phyloP scores from a whole-genome alignment of 2,888 invertebrate genomes.

The Celastrina argiolus region DNA sequence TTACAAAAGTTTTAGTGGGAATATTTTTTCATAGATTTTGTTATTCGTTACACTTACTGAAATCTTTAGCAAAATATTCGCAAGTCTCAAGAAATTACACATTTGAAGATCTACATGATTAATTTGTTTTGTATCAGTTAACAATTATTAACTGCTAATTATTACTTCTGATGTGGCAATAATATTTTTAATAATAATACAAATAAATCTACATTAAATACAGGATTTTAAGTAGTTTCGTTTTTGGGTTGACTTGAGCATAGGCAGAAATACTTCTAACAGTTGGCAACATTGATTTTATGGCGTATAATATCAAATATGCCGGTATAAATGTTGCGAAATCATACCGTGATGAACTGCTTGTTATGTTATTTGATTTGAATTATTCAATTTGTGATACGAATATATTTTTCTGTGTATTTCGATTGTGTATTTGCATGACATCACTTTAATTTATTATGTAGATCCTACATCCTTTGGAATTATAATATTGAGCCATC shows the following conservation, averaged over 20 bases:
- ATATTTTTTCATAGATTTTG: neutral
- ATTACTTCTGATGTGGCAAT: too few species aligned
- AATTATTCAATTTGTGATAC: conserved; percentile 15
- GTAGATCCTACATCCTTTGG: neutral
- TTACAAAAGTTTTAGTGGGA: neutral
- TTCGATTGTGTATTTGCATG: neutral
- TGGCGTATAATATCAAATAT: conserved; percentile 27
- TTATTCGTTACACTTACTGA: too few species aligned
- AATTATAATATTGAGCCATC: neutral
- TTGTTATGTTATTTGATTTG: conserved; percentile 24
- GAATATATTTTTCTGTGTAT: neutral
- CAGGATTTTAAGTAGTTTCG: too few species aligned
- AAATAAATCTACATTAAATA: too few species aligned
- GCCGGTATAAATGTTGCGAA: conserved; percentile 28
- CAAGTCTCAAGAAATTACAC: too few species aligned
- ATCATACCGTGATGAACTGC: conserved; percentile 27
- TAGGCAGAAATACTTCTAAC: neutral
- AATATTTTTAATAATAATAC: too few species aligned
- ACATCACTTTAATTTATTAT: neutral
- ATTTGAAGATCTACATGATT: too few species aligned
- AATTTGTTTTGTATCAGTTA: too few species aligned
- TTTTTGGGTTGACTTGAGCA: neutral
- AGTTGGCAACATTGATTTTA: conserved; percentile 25
- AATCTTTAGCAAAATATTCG: too few species aligned
- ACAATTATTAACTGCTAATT: too few species aligned